Evolutionary conservation across 2,888 invertebrate genomes (phyloP), one percentile per base, ranked within the genome.

Genomic region (Deilephila elpenor): DNA sequence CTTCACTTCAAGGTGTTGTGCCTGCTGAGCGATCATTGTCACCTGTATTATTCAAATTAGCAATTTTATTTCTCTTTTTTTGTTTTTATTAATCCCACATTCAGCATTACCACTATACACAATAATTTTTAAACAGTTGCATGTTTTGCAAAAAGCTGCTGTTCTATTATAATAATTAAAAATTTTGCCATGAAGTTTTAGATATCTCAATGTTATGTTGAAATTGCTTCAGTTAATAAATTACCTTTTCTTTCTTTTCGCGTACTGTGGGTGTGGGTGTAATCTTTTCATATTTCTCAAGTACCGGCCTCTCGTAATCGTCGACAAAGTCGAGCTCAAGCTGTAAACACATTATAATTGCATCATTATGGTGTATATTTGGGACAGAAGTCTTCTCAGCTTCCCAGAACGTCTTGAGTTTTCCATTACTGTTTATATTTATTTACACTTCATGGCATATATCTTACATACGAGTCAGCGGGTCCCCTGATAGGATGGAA

Each of bases 251-350:
- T 83, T 94, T 94, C 88, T 94, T 94, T 74, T 93, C 93, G 78
- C 87, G 84, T 3, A 88, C 84, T 61, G 88, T 88, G n/a, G 95
- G 93, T 75, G 95, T 95, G 6, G 95, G 94, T 32, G 93, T 82
- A n/a, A 95, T 84, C 83, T 96, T 96, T 88, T 96, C 96, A 83
- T 96, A 97, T 89, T 96, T 96, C 82, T 97, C 97, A 76, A 97
- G 94, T 44, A 96, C 96, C 5, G 97, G 96, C 76, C 97, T 95
- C 81, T 97, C 97, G 84, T 97, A 97, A 89, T 97, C 97, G 73
- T 96, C 96, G 59, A 94, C 93, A 84, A 95, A 94, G 88, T 95
- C 95, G 79, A 94, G 84, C 86, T 94, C 93, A 77, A 88, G 82
- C 92, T 94, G 89, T 72, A 90, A 90, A 76, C 73, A 72, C 77